These are phyloP conservation scores for Athetis lepigone DNA, from an alignment of 2,888 invertebrate species.

Conservation along the genomic window DNA sequence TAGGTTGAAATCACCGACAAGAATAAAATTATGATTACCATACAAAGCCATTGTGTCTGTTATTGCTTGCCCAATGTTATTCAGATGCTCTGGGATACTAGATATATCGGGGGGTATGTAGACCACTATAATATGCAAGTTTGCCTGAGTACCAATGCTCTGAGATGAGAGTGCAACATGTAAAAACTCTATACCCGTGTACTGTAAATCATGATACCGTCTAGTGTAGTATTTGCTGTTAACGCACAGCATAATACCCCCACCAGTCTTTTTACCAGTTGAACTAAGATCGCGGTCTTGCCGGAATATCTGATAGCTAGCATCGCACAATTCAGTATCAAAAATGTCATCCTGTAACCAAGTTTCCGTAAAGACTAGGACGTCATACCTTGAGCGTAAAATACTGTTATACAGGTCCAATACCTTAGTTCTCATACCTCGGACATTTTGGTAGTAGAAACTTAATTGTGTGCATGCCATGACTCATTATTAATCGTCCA, in stretches of 20 bases:
- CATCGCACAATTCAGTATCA: slow-evolving; percentile 5
- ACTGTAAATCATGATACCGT: not conserved
- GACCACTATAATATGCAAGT: too few relatives aligned
- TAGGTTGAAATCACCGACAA: too few relatives aligned
- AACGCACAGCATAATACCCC: slow-evolving; percentile 8
- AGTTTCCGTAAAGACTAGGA: too few relatives aligned
- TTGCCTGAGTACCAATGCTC: too few relatives aligned
- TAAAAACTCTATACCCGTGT: too few relatives aligned
- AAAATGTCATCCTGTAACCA: slow-evolving; percentile 13
- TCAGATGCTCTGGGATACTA: too few relatives aligned
- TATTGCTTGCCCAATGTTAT: too few relatives aligned
- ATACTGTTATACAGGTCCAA: slow-evolving; percentile 6
- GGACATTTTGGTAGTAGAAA: slow-evolving; percentile 8
- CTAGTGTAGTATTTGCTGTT: slow-evolving; percentile 3
- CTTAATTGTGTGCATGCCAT: slow-evolving; percentile 6
- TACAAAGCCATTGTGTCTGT: too few relatives aligned
- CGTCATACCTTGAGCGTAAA: not conserved
- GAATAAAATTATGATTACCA: too few relatives aligned
- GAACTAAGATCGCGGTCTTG: slow-evolving; percentile 6
- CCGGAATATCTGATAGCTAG: slow-evolving; percentile 7
- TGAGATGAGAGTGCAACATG: too few relatives aligned
- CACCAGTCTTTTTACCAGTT: slow-evolving; percentile 7
- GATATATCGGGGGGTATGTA: too few relatives aligned
- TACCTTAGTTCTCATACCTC: slow-evolving; percentile 11
- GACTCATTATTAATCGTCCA: not conserved